phyloP scores from a whole-genome alignment of 1,140 invertebrate species.

The Venustaconcha ellipsiformis region DNA sequence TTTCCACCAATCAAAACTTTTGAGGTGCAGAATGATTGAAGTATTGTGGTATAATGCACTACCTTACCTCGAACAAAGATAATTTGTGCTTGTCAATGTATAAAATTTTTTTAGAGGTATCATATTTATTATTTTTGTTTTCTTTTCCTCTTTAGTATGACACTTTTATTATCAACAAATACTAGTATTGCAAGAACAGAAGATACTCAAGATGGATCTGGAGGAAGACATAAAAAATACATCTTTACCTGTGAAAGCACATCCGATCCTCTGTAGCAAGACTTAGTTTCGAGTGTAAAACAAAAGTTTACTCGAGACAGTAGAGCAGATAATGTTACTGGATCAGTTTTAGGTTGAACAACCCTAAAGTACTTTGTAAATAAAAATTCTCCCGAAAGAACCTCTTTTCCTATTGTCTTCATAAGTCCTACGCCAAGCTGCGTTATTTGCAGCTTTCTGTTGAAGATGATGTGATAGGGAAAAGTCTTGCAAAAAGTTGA shows the following conservation, averaged over 20 bases:
- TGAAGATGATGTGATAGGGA: constrained; percentile 95
- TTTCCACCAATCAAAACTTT: no score
- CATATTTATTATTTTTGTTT: no score
- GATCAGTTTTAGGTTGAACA: constrained; percentile 49
- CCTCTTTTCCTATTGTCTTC: constrained; percentile 50
- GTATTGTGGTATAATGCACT: no score
- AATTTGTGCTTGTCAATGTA: no score
- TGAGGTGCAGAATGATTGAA: no score
- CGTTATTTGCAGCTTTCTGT: constrained; percentile 84
- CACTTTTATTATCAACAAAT: no score
- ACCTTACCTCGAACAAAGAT: no score
- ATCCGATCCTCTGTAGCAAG: constrained; percentile 3
- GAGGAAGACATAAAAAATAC: neutral
- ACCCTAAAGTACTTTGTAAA: constrained; percentile 50
- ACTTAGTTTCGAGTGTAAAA: constrained; percentile 52
- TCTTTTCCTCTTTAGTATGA: no score
- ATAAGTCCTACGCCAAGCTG: constrained; percentile 77
- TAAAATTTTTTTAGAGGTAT: no score
- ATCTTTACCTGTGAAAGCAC: constrained; percentile 6
- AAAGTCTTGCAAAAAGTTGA: constrained; percentile 92
- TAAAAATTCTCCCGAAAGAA: constrained; percentile 30
- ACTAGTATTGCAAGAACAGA: no score
- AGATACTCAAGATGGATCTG: neutral
- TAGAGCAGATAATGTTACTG: constrained; percentile 50
- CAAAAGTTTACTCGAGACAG: constrained; percentile 59